Evolutionary conservation across 2,888 invertebrate species (phyloP).

Genomic region (Sphaerophoria taeniata): DNA sequence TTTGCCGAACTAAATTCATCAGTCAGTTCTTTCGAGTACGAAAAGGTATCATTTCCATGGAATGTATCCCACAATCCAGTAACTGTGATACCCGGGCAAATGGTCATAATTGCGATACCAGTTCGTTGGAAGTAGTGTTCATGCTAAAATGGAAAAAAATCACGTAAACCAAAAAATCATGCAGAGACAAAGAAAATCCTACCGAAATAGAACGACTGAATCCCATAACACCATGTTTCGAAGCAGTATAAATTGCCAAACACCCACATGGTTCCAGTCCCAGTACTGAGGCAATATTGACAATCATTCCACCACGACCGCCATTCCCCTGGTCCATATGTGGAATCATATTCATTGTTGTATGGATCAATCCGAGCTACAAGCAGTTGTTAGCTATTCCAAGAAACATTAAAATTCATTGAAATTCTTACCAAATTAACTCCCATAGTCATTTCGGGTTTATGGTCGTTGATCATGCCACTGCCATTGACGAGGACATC

Average conservation of each 20-base stretch:
- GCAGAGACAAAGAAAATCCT: slow-evolving; percentile 2
- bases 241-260: slow-evolving; percentile 78
- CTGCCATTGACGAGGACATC: slow-evolving; percentile 76
- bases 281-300: slow-evolving; percentile 79
- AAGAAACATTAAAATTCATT: background rate
- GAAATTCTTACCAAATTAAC: slow-evolving; percentile 82
- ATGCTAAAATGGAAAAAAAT: slow-evolving; percentile 71
- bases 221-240: slow-evolving; percentile 79
- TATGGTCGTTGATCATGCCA: slow-evolving; percentile 70
- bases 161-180: too few relatives aligned
- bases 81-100: slow-evolving; percentile 80
- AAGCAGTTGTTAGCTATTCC: background rate
- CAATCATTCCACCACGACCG: slow-evolving; percentile 79
- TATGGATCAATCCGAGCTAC: slow-evolving; percentile 81
- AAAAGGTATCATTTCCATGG: slow-evolving; percentile 70
- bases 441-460: slow-evolving; percentile 69
- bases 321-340: slow-evolving; percentile 80
- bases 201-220: slow-evolving; percentile 77
- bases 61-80: slow-evolving; percentile 64
- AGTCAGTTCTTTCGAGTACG: slow-evolving; percentile 68
- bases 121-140: slow-evolving; percentile 78
- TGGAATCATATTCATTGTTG: slow-evolving; percentile 79
- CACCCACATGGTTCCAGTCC: slow-evolving; percentile 75
- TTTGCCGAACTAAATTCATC: slow-evolving; percentile 63
- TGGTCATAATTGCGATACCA: slow-evolving; percentile 78